phyloP scores from a whole-genome alignment of 2,797 vertebrate genomes.

The Meriones psammophilus region DNA sequence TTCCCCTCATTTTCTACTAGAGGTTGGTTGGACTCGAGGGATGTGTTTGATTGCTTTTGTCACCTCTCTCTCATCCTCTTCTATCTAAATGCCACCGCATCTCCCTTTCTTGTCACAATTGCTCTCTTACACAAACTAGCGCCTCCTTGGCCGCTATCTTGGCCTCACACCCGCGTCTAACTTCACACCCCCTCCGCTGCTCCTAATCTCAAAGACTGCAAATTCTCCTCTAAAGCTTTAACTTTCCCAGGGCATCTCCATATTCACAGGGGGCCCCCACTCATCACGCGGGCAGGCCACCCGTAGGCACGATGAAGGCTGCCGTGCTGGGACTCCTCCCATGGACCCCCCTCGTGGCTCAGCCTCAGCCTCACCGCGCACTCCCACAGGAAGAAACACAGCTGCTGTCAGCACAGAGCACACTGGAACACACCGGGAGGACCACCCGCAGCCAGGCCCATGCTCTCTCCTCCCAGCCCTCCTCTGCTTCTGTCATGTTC shows the following conservation, averaged over 20 bases:
- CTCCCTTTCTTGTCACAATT: background rate
- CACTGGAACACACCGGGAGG: too few relatives aligned
- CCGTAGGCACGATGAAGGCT: background rate
- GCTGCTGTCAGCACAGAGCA: background rate
- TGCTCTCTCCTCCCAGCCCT: rapidly evolving
- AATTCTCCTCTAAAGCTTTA: background rate
- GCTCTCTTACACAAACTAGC: background rate
- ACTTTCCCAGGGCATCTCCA: background rate
- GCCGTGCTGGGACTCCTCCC: background rate
- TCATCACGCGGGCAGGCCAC: background rate
- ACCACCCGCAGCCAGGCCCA: too few relatives aligned
- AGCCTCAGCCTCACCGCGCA: too few relatives aligned
- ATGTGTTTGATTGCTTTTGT: background rate
- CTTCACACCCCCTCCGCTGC: background rate
- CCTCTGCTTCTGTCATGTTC: background rate
- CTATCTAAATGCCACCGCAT: background rate
- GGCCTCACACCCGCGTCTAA: background rate
- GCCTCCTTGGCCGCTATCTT: too few relatives aligned
- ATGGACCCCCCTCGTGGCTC: too few relatives aligned
- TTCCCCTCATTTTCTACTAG: background rate
- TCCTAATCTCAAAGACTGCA: background rate
- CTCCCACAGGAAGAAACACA: background rate
- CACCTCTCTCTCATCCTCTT: background rate
- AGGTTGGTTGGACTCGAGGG: background rate
- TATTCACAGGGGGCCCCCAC: background rate